A percentile compares a stretch with the other conserved stretches of the same genome.
These are phyloP conservation scores for Harpalus rufipes DNA, from an alignment of 2,888 invertebrate genomes.

Conservation along the genomic window DNA sequence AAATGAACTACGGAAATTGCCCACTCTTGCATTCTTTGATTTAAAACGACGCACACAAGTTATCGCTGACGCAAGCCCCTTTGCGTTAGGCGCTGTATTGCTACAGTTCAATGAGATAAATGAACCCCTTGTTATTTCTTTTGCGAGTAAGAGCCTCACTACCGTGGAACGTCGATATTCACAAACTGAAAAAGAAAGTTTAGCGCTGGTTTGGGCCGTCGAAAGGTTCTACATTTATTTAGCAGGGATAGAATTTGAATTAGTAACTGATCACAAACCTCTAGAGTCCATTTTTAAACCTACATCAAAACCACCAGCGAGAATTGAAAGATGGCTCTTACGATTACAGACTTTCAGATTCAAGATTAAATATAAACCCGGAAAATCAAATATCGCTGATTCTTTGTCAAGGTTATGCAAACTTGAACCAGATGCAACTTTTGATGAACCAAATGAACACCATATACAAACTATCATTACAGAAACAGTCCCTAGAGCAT, in stretches of 20 bases:
- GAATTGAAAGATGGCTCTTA: constrained; percentile 22
- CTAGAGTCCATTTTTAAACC: not conserved
- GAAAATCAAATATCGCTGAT: constrained; percentile 32
- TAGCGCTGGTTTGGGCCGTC: not conserved
- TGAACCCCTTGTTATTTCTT: too few relatives aligned
- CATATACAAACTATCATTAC: not conserved
- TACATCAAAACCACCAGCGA: not conserved
- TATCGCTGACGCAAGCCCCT: not conserved
- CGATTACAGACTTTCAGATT: not conserved
- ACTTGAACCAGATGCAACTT: not conserved
- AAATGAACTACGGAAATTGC: too few relatives aligned
- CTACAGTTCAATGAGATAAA: not conserved
- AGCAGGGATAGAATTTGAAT: constrained; percentile 11
- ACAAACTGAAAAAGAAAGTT: constrained; percentile 22
- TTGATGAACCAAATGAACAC: not conserved
- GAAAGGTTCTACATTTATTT: not conserved
- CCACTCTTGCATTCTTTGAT: too few relatives aligned
- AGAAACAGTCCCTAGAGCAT: not conserved
- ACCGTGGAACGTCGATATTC: not conserved
- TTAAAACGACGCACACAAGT: too few relatives aligned
- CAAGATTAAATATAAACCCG: not conserved
- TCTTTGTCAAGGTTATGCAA: not conserved
- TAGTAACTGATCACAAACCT: constrained; percentile 11
- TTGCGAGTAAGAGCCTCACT: not conserved
- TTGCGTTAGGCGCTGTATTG: not conserved